Base-by-base conservation (phyloP, 2,113 vertebrate species). In the Rhynchomys soricoides region DNA sequence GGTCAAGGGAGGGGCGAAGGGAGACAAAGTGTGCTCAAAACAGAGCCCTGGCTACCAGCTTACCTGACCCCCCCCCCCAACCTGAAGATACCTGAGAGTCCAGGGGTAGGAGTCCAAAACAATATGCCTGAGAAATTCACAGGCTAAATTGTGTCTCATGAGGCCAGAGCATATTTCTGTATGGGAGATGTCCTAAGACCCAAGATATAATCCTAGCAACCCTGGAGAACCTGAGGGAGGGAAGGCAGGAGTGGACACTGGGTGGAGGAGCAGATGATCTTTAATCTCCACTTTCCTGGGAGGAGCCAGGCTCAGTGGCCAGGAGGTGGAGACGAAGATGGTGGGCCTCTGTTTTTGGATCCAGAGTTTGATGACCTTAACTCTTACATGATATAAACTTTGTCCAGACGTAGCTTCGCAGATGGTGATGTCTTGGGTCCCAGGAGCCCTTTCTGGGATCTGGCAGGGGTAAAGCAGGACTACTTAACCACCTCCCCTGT, bases 161-260 rank as follows among this genome's bases (percentile, higher is more conserved):
- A 77, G 31, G 45, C 75, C 68, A 64, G 64, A 93, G 10, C 10
- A 0, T 21, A 29, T 13, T 9, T 77, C 13, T 70, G 2, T 31
- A 19, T 16, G 83, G 37, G 45, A 62, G 12, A 7, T 45, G 34
- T 19, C 57, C 13, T 50, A 29, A 83, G 75, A 64, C 52, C 43
- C 15, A 5, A 34, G 19, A 31, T 3, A 7, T 4, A 4, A 24
- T 9, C 21, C 9, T 12, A 2, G 3, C 12, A 17, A 57, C 22
- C n/a, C 31, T 31, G 16, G 2, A 29, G n/a, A 13, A 12, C 45
- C 9, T 4, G 2, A 6, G 34, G 48, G 48, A 17, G 13, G 75
- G 34, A n/a, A 68, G 70, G 40, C 3, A 31, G 55, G 57, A 37
- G 7, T 7, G 55, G 45, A 26, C 55, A 34, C 40, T 3, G 12